A percentile compares a stretch with the other conserved stretches of the same genome.
phyloP scores from a whole-genome alignment of 2,113 vertebrate species.

The Tyto alba region DNA sequence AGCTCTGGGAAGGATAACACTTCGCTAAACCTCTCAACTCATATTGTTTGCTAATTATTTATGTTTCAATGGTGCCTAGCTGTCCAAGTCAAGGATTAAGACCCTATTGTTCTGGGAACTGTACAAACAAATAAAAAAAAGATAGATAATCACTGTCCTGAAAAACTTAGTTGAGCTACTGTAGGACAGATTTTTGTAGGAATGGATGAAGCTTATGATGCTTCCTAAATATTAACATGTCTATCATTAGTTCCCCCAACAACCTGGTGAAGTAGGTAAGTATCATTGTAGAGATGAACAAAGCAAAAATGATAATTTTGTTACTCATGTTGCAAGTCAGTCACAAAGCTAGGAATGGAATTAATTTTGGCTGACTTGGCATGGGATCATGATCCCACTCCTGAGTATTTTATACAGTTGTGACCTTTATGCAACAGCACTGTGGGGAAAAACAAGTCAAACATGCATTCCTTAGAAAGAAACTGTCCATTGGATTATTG shows the following conservation, averaged over 20 bases:
- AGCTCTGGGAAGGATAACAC: constrained; percentile 41
- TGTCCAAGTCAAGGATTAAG: constrained; percentile 52
- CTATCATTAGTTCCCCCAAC: neutral
- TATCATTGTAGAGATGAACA: neutral
- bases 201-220: neutral
- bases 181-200: constrained; percentile 10
- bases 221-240: neutral
- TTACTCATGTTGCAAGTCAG: neutral
- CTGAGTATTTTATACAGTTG: neutral
- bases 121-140: constrained; percentile 23
- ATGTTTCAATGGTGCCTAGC: constrained; percentile 54
- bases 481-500: neutral
- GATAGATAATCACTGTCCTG: neutral
- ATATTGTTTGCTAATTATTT: constrained; percentile 56
- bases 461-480: neutral
- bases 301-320: neutral
- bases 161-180: constrained; percentile 35
- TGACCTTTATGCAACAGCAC: constrained; percentile 15
- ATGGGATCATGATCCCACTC: neutral
- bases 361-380: neutral
- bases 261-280: neutral
- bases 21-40: constrained; percentile 40
- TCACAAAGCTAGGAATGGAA: neutral
- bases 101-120: constrained; percentile 35
- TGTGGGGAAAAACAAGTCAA: neutral